These are phyloP conservation scores for Galbula dea DNA, from an alignment of 2,113 vertebrate genomes.

Conservation along the genomic window DNA sequence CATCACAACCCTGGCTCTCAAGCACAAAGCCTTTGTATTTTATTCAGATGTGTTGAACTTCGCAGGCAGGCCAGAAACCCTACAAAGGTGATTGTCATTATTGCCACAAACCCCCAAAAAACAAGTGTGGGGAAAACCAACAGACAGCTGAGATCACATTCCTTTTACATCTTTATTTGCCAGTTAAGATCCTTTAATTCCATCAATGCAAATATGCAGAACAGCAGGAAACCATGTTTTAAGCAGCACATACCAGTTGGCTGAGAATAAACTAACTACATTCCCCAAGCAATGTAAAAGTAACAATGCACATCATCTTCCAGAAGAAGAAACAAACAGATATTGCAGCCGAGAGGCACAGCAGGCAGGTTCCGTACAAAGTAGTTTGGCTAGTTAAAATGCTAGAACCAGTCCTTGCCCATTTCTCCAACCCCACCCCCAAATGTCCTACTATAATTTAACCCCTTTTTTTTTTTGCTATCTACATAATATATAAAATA, in stretches of 20 bases:
- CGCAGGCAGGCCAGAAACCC: background rate
- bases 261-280: conserved; percentile 21
- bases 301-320: conserved; percentile 38
- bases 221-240: conserved; percentile 52
- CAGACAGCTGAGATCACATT: background rate
- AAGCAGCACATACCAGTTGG: conserved; percentile 53
- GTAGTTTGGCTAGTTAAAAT: conserved; percentile 62
- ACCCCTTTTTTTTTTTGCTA: conserved; percentile 63
- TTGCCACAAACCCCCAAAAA: background rate
- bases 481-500: conserved; percentile 85
- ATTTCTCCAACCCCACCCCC: conserved; percentile 53
- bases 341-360: conserved; percentile 13
- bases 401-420: conserved; percentile 43
- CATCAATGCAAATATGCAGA: conserved; percentile 51
- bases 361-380: conserved; percentile 44
- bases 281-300: conserved; percentile 54
- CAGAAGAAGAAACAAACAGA: conserved; percentile 32
- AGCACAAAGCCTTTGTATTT: background rate
- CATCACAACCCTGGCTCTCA: background rate
- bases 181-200: conserved; percentile 60
- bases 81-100: background rate
- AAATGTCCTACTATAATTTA: conserved; percentile 75
- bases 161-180: conserved; percentile 73
- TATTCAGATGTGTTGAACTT: background rate
- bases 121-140: background rate